Base-by-base conservation (phyloP, 2,888 invertebrate genomes). In the Smittia aterrima region DNA sequence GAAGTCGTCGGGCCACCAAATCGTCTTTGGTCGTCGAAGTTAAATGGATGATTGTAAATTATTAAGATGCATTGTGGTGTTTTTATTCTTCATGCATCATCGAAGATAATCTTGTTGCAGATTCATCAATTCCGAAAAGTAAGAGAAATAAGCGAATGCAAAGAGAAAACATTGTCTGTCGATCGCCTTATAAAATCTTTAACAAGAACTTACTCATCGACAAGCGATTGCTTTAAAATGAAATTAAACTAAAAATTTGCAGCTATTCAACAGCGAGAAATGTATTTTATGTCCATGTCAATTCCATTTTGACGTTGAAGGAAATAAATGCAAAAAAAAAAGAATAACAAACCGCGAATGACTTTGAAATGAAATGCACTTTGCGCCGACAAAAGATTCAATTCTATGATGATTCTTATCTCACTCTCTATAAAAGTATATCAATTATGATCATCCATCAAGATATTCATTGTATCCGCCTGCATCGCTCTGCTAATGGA, bases 51-150 rank as follows among this genome's bases (percentile, higher is more conserved):
- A 68, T 68, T 68, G 41, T 47, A 41, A 68, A 41, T 68, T 41
- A 24, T 68, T 41, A 41, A 41, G 41, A n/a, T 68, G 68, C 68
- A 68, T 68, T 68, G 68, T 68, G 38, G 16, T 18, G 38, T 47
- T 68, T 20, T 7, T 47, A 47, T 47, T 47, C 47, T 68, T 68
- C 41, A 68, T 68, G 47, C 68, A 68, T 68, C 68, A 68, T 68
- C 68, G 41, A 38, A 68, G 68, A 68, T 68, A 68, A 68, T 68
- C 68, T 68, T 41, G 22, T 25, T 68, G 68, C 68, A 68, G 47
- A 68, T 68, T 68, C 68, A 68, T 68, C 68, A 41, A 68, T 40
- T 41, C 16, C 24, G 9, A 47, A 41, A 41, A 25, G 22, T 3
- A 47, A 47, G 13, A 47, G 16, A 66, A 66, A 68, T 47, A 18